A percentile compares a stretch with the other conserved stretches of the same genome.
phyloP scores from a whole-genome alignment of 1,140 invertebrate genomes.

The Ceratoteleas bidentatus region DNA sequence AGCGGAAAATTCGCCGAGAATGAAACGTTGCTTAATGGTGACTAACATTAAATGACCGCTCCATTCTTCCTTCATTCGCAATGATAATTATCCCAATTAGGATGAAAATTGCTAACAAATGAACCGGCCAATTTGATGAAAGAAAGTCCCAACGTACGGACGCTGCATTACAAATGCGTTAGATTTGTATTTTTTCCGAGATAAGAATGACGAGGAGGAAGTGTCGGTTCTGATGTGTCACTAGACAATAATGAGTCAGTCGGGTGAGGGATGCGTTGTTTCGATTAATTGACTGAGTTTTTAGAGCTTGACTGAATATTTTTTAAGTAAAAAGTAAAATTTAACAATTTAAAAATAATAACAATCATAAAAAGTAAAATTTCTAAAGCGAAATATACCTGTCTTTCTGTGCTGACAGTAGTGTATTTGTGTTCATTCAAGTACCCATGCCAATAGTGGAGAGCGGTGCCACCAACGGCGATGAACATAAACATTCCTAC shows the following conservation, averaged over 20 bases:
- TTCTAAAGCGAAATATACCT: too few species aligned
- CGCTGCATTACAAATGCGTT: background rate
- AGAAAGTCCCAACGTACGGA: background rate
- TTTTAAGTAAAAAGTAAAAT: too few species aligned
- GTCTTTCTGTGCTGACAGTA: conserved; percentile 85
- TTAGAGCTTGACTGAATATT: too few species aligned
- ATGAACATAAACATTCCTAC: conserved; percentile 91
- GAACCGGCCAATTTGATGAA: conserved; percentile 8
- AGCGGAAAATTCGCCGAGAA: conserved; percentile 10
- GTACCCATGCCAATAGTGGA: conserved; percentile 94
- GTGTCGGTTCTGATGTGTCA: conserved; percentile 12
- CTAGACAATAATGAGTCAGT: conserved; percentile 20
- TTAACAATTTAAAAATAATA: too few species aligned
- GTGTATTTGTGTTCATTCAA: conserved; percentile 87
- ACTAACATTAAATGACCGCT: conserved; percentile 29
- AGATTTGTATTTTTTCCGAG: background rate
- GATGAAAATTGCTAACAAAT: background rate
- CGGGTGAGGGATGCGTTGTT: too few species aligned
- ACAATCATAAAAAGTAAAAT: too few species aligned
- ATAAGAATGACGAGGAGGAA: conserved; percentile 4
- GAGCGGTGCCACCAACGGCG: conserved; percentile 88
- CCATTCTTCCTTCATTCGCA: conserved; percentile 8
- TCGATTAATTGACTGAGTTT: too few species aligned
- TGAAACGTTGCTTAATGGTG: conserved; percentile 33
- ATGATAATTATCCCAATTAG: conserved; percentile 14